Base-by-base conservation (phyloP, 2,797 vertebrate species). In the Enteromius trimaculatus region DNA sequence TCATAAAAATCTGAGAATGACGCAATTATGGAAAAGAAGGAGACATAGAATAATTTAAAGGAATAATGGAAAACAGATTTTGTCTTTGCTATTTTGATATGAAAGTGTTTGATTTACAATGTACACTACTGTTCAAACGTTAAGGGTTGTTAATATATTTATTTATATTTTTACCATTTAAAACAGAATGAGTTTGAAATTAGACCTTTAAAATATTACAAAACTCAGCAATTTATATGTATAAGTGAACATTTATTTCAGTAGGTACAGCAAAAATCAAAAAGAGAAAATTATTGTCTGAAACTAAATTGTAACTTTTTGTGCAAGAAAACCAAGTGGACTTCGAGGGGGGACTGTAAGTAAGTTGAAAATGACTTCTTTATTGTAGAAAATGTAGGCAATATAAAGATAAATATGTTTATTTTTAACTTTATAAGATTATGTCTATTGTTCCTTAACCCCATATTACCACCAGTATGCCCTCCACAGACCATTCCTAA, bases 1-100 rank as follows among this genome's bases (percentile, higher is more conserved):
- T 49, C 60, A 47, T 34, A 47, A 9, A 34, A 78, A 65, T 78
- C 77, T 16, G 26, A 21, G 62, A n/a, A 66, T 64, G 77, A 78
- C 3, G 19, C 39, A 2, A 19, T 77, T 37, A 60, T 77, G 74
- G 74, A 77, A 77, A 77, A 77, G 53, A 42, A 34, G 39, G 31
- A 29, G 26, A 64, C 14, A 6, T 14, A 26, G 4, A 51, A 75
- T 53, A 29, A 29, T 62, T 53, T 53, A n/a, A 74, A 53, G 49
- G 29, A 19, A 74, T 74, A 53, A 53, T 51, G 2, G 31, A 75
- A 58, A 75, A 75, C 49, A 74, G 49, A 31, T 53, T 53, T 11
- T 8, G 26, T 8, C 29, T 34, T 7, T 37, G 71, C 71, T 34
- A 2, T 75, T 55, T 55, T 39, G 29, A 75, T 75, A 16, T 8